A percentile compares a stretch with the other conserved stretches of the same genome.
Conservation (phyloP, 2,113 vertebrate species). For the Montifringilla adamsi region DNA sequence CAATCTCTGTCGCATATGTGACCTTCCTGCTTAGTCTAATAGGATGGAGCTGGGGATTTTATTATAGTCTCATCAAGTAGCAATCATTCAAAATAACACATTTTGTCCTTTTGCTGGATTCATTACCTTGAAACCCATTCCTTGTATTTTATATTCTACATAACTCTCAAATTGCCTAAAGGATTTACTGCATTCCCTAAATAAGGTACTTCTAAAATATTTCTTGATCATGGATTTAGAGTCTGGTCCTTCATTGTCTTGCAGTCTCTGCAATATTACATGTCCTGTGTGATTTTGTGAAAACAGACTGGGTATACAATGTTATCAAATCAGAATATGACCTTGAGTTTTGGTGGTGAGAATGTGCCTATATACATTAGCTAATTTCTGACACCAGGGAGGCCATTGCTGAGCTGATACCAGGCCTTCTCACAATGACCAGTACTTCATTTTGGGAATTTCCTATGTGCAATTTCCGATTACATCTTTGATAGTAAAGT, state of each 20-base stretch:
- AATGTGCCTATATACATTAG: rapidly evolving
- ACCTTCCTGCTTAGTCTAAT: constrained; percentile 43
- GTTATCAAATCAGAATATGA: background rate
- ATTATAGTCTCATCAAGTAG: constrained; percentile 38
- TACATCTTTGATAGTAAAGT: background rate
- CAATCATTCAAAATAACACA: constrained; percentile 54
- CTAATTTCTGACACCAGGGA: background rate
- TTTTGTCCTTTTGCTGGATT: constrained; percentile 42
- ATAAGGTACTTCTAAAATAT: constrained; percentile 13
- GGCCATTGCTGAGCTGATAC: background rate
- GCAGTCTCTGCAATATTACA: background rate
- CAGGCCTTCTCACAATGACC: background rate
- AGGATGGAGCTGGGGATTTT: constrained; percentile 35
- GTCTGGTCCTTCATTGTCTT: background rate
- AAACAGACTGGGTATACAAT: background rate
- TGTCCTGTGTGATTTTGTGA: background rate
- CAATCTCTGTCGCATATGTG: background rate
- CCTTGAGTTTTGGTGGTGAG: background rate
- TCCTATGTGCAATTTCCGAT: background rate
- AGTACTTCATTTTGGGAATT: background rate
- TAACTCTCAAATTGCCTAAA: constrained; percentile 31
- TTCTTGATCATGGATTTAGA: constrained; percentile 8
- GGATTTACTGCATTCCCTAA: constrained; percentile 38
- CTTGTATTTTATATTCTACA: constrained; percentile 20
- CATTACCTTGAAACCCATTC: constrained; percentile 41